These are phyloP conservation scores for Tridacna gigas DNA, from an alignment of 2,888 invertebrate genomes.

Conservation along the genomic window DNA sequence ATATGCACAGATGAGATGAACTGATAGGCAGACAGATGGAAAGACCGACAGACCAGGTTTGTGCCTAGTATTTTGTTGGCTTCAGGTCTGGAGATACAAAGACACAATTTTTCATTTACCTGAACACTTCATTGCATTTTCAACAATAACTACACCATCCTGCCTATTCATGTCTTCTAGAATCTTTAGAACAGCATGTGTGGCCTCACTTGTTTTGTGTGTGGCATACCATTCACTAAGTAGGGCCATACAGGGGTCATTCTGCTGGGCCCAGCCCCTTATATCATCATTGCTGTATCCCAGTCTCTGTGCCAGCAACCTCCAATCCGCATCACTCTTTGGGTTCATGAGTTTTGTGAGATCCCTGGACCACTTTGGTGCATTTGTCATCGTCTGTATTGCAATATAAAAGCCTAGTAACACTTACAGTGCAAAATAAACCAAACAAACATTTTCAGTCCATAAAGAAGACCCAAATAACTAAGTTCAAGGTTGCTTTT, in stretches of 20 bases:
- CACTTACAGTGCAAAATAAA: too few species aligned
- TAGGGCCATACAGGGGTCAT: constrained; percentile 82
- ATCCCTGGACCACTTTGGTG: constrained; percentile 82
- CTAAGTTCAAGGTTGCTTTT: background rate
- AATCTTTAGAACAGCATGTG: constrained; percentile 75
- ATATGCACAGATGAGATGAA: too few species aligned
- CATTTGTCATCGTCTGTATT: constrained; percentile 82
- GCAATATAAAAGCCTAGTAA: background rate
- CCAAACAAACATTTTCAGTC: too few species aligned
- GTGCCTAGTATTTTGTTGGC: too few species aligned
- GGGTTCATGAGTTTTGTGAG: constrained; percentile 81
- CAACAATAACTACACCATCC: constrained; percentile 81
- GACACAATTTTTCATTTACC: constrained; percentile 12
- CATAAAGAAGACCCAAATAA: too few species aligned
- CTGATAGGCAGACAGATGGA: too few species aligned
- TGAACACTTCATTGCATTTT: constrained; percentile 79
- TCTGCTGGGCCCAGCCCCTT: constrained; percentile 80
- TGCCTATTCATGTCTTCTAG: constrained; percentile 81
- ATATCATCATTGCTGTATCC: constrained; percentile 82
- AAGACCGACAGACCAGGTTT: too few species aligned
- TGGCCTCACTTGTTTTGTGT: constrained; percentile 81
- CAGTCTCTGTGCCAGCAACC: constrained; percentile 80
- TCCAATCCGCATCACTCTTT: constrained; percentile 80
- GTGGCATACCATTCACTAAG: constrained; percentile 83
- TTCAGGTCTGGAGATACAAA: too few species aligned